Base-by-base conservation (phyloP, 2,888 invertebrate genomes). In the Strigamia crassipes region DNA sequence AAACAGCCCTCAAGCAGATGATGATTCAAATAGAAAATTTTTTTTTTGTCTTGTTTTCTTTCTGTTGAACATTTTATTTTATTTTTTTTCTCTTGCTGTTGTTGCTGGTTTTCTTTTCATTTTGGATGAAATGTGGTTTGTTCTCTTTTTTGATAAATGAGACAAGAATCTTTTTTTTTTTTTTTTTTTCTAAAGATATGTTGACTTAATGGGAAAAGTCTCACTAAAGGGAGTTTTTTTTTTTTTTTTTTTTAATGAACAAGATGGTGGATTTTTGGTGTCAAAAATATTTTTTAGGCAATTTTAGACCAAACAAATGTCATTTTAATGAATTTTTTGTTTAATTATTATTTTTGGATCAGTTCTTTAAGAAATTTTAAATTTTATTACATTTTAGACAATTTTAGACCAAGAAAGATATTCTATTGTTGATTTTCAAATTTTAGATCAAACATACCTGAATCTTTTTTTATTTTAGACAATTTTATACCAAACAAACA, bases 111-210 rank as follows among this genome's bases (percentile, higher is more conserved):
- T 61, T 61, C 61, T 61, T 61, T 61, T 61, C 61, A 18, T 61
- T 61, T 61, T 18, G n/a, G 9, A 61, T 61, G 61, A 61, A 61
- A 61, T 61, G 61, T 61, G 23, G 61, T 61, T 61, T 61, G 51
- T 61, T 15, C 21, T 61, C 61, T 61, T 15, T 15, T 61, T n/a
- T n/a, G 61, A 61, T 61, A 61, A 61, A 61, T 61, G 61, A 61
- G 61, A 61, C 61, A 61, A 61, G 61, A 61, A 61, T 61, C 10
- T n/a, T 51, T 51, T 51, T n/a, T 51, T 51, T 3, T 61, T 61
- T 61, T 61, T 61, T 2, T 61, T n/a, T n/a, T n/a, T n/a, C n/a
- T 18, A n/a, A 18, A 61, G n/a, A 21, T 61, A 61, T 61, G n/a
- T 18, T 61, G 61, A 15, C 9, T 61, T 61, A 61, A 61, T 61